Evolutionary conservation across 2,113 vertebrate genomes (phyloP), one percentile per base, ranked within the genome.

Genomic region (Falco punctatus): DNA sequence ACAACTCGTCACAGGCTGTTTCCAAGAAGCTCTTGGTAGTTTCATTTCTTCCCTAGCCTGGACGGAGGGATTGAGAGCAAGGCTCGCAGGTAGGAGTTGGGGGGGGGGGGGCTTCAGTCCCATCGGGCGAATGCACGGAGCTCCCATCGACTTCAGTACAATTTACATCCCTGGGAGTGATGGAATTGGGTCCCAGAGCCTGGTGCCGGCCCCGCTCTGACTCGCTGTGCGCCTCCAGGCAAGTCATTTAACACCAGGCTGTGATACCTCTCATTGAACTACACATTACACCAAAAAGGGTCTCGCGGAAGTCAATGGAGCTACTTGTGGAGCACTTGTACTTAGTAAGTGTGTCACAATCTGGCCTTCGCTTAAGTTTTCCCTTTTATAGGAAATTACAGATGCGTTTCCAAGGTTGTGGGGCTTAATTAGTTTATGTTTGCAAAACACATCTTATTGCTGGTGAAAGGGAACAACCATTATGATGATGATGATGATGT

Each of bases 261-360:
- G 81, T 96, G 93, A 90, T 92, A 86, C 92, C 57, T 97, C 94
- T 97, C 95, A 97, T 90, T 97, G 95, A 93, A 90, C 89, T 87
- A 61, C 89, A 95, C 89, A 95, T 97, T 96, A 95, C 86, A 33
- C 89, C 81, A 78, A 40, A 94, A 96, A 97, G 81, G 84, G 91
- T 89, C 91, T 94, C 4, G 2, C 5, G 22, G 91, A 97, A 97
- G 91, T 95, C 95, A 97, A 96, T 95, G 89, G 94, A 95, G 95
- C 89, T 97, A 85, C 96, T 97, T 97, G 94, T 92, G 93, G 95
- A 96, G 96, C 11, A 1, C 49, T 92, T 75, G 91, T 44, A 94
- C 77, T 97, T 94, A 95, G 94, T 94, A 97, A 96, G 93, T 96
- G 89, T 97, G 96, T 97, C 96, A 95, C 97, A 97, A 96, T 96